Evolutionary conservation across 2,888 invertebrate genomes (phyloP), one percentile per base, ranked within the genome.

Genomic region (Neuroscelio doddi): DNA sequence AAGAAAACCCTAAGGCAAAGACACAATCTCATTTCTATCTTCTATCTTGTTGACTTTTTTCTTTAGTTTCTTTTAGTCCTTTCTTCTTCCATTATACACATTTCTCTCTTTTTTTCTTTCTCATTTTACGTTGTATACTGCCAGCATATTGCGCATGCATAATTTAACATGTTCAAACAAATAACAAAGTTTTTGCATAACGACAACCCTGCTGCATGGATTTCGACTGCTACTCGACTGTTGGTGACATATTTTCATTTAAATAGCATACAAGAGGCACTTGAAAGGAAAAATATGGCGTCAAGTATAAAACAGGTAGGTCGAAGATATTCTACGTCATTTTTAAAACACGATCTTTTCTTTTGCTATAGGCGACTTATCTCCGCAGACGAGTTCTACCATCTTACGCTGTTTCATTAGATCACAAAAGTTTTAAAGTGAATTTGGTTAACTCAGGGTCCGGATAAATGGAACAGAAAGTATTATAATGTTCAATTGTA

Each of bases 71-170:
- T 71, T 63, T 70, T 59, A 63, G 56, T 70, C 65, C 61, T 17
- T 51, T 53, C 45, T 50, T 56, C 61, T 36, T 58, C 56, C 63
- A 58, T 67, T 63, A 56, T 56, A 63, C 59, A 58, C 63, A 63
- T 50, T 53, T 56, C 45, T 26, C 30, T 57, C 57, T 68, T 63
- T 51, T 61, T 59, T 47, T 41, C 47, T 46, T 59, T 53, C 63
- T 36, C 64, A 36, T 55, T 47, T 57, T 58, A 39, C 50, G 50
- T 46, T 55, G 24, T 30, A 49, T 51, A 39, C 72, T 73, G 76
- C 69, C 77, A 63, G 78, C 81, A 82, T 80, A 80, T 83, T 81
- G 82, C 78, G 80, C 82, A 81, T 82, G 81, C 82, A 83, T 83
- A 83, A 83, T 83, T 83, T 79, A 82, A 76, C 78, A 71, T 74